Evolutionary conservation across 1,140 invertebrate genomes (phyloP), one percentile per base, ranked within the genome.

Genomic region (Mizuhopecten yessoensis): DNA sequence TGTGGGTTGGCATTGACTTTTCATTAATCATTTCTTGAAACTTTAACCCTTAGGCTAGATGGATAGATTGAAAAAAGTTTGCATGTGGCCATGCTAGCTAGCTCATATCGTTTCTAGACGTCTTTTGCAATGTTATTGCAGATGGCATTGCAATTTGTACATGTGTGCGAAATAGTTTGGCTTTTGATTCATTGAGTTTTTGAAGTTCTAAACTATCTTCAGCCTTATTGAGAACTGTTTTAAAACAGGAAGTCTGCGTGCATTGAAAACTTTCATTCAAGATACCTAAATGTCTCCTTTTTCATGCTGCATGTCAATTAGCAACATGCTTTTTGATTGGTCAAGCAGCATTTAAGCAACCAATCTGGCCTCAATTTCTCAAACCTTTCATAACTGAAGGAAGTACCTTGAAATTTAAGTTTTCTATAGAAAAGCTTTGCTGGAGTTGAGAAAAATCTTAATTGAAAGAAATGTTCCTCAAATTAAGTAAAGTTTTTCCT

Each of bases 61-160:
- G 57, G 57, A 75, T 75, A 75, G 23, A 75, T 75, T 75, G 57
- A 75, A 75, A 75, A 75, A 75, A 75, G 57, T 75, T 75, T 75
- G 57, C n/a, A 75, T 75, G 57, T 75, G 57, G 57, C 29, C 57
- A n/a, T n/a, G n/a, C n/a, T n/a, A n/a, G n/a, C n/a, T n/a, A n/a
- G n/a, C n/a, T 75, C n/a, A n/a, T 75, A 3, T 7, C 36, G 13
- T n/a, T 49, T 20, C 45, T n/a, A 75, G 57, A 75, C 57, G 9
- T 75, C 9, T 29, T 17, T 29, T 29, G 57, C 29, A 29, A 11
- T 29, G 17, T 29, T 75, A 75, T 29, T 75, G 57, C 57, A 75
- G 57, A 75, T 75, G 57, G 57, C 1, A 29, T 29, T 75, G 23
- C 29, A 75, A 75, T 75, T 75, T 75, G 57, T 75, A 29, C 57